Evolutionary conservation across 2,797 vertebrate species (phyloP), one percentile per base, ranked within the genome.

Genomic region (Propithecus deckenii): DNA sequence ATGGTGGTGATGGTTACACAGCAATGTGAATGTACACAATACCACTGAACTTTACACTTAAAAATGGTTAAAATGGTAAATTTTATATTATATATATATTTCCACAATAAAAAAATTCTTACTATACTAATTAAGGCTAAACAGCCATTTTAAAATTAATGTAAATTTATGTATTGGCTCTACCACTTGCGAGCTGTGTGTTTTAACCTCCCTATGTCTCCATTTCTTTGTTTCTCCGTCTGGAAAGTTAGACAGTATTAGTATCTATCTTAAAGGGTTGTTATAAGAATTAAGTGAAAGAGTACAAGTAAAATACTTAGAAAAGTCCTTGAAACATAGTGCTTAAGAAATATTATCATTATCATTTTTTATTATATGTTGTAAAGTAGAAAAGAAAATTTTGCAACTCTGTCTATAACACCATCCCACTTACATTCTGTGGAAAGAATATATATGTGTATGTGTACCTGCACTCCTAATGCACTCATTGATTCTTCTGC

Each of bases 241-340:
- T 93, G 38, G 46, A 23, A 75, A 59, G 7, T 89, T 35, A n/a
- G 13, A 20, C 28, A 65, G 55, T 48, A 52, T 46, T 86, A 83
- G 4, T 35, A 35, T 32, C 67, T 57, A 9, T 63, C 17, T 92
- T 65, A 38, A 46, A 38, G 38, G 55, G 6, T 76, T 74, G 28
- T 87, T 92, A 4, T 89, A 75, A 89, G 41, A 91, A 85, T 30
- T 71, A 86, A 85, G 48, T 81, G 83, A 85, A 90, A 61, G 32
- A 78, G 30, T 55, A 67, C 76, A 69, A 8, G 5, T 76, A 35
- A 94, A 93, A 89, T 38, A 18, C 57, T 90, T 85, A n/a, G 78
- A 59, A n/a, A 4, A 55, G 46, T 48, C 52, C 35, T 93, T 65
- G 18, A 59, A 32, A 88, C 13, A 1, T n/a, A 55, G 9, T 71